Conservation (phyloP, 1,140 invertebrate genomes). For the Diuraphis noxia region DNA sequence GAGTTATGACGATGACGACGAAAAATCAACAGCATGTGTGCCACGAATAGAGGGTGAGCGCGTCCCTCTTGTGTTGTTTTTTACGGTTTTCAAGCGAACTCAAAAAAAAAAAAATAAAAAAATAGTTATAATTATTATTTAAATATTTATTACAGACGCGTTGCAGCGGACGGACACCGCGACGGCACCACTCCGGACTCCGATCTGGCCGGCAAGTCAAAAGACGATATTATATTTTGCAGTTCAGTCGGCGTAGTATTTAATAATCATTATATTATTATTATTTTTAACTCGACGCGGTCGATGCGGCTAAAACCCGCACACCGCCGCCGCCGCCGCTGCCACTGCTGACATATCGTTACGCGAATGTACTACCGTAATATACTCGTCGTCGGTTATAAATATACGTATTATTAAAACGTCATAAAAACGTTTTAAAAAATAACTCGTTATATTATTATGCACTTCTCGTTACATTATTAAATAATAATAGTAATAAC, state of each 20-base stretch:
- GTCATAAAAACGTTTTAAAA: neutral
- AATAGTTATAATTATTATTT: too few species aligned
- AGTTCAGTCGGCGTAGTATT: neutral
- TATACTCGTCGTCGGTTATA: neutral
- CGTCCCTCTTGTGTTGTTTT: neutral
- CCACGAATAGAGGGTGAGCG: neutral
- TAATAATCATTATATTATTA: conserved; percentile 5
- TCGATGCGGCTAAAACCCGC: neutral
- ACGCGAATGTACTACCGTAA: neutral
- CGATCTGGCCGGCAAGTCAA: neutral
- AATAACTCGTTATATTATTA: neutral
- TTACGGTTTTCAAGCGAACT: neutral
- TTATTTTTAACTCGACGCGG: conserved; percentile 29
- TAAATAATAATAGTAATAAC: neutral
- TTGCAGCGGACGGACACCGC: conserved; percentile 19
- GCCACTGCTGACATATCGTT: neutral
- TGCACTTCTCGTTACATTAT: neutral
- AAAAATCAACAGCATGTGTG: neutral
- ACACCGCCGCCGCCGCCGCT: neutral
- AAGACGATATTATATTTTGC: neutral
- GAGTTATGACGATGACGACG: neutral
- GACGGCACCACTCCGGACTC: conserved; percentile 21
- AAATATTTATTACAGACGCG: neutral
- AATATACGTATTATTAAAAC: neutral
- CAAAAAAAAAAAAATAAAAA: neutral